Percentiles rank a stretch among this genome's conserved stretches.
These are phyloP conservation scores for Phymanthus crucifer DNA, from an alignment of 92 coral and sea anemone species.

Conservation along the genomic window DNA sequence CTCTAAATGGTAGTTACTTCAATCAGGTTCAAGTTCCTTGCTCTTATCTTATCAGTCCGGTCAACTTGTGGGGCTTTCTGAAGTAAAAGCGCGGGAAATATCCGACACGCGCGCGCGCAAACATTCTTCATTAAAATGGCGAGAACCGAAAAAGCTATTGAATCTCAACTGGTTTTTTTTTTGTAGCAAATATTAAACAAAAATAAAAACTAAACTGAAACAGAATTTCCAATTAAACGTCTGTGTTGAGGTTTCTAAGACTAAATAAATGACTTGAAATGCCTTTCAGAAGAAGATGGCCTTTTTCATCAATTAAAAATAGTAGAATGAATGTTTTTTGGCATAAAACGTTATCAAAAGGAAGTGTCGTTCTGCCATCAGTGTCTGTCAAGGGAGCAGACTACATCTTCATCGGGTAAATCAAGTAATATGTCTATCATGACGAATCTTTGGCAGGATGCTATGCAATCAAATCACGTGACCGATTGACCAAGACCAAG, in stretches of 20 bases:
- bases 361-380: neutral
- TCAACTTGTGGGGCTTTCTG: neutral
- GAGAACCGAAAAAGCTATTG: neutral
- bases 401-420: neutral
- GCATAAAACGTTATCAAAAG: conserved; percentile 3
- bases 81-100: neutral
- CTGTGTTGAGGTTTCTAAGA: neutral
- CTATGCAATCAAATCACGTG: neutral
- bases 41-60: neutral
- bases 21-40: neutral
- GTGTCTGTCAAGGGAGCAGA: neutral
- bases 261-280: neutral
- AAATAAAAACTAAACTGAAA: neutral
- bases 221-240: neutral
- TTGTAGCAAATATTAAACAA: neutral
- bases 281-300: neutral
- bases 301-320: neutral
- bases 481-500: neutral
- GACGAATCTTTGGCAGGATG: neutral
- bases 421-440: neutral
- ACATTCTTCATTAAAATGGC: neutral
- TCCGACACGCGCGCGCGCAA: neutral
- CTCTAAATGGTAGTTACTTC: neutral
- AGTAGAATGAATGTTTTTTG: neutral
- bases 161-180: neutral